Evolutionary conservation across 1,140 invertebrate genomes (phyloP).

Genomic region (Hermetia illucens): DNA sequence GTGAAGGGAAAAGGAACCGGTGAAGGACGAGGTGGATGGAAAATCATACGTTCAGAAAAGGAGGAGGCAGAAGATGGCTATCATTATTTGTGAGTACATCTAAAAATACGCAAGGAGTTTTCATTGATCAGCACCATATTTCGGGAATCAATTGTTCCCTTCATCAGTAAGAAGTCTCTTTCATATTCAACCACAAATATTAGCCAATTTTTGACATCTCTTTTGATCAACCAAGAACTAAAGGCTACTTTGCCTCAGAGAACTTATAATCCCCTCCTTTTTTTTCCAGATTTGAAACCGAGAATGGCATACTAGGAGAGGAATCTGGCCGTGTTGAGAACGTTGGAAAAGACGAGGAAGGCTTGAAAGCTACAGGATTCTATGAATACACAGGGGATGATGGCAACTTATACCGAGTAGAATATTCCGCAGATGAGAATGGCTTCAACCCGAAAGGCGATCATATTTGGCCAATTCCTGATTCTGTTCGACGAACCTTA

Average conservation of each 20-base stretch:
- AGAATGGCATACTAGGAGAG: conserved; percentile 39
- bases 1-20: conserved; percentile 20
- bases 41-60: conserved; percentile 22
- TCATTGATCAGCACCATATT: too few relatives aligned
- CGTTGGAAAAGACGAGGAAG: conserved; percentile 21
- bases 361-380: conserved; percentile 33
- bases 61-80: conserved; percentile 22
- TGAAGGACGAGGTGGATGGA: conserved; percentile 17
- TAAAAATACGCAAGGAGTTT: too few relatives aligned
- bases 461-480: conserved; percentile 54
- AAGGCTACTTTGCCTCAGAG: too few relatives aligned
- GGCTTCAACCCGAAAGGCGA: conserved; percentile 67
- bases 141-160: too few relatives aligned
- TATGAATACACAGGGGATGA: conserved; percentile 41
- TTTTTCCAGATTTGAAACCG: conserved; percentile 34
- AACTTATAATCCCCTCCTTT: too few relatives aligned
- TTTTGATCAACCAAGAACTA: too few relatives aligned
- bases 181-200: too few relatives aligned
- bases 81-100: conserved; percentile 27
- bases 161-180: too few relatives aligned
- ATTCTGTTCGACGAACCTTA: too few relatives aligned
- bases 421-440: conserved; percentile 69
- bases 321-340: conserved; percentile 37
- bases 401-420: conserved; percentile 35
- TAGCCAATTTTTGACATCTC: too few relatives aligned